phyloP scores from a whole-genome alignment of 2,113 vertebrate species.

The Cyprinodon brontotheroides region DNA sequence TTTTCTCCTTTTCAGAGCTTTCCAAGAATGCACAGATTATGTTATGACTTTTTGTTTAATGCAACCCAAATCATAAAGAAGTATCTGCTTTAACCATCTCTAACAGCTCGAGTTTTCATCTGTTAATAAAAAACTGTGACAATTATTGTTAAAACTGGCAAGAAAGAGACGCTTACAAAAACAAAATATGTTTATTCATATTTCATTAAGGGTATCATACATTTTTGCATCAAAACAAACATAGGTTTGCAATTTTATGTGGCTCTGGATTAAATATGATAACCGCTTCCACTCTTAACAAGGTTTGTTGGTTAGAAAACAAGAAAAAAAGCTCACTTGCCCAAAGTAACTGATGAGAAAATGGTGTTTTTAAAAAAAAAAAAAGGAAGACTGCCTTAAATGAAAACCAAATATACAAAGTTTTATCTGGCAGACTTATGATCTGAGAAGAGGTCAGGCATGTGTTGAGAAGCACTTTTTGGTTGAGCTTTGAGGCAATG shows the following conservation, averaged over 20 bases:
- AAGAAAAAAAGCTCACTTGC: neutral
- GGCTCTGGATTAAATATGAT: constrained; percentile 63
- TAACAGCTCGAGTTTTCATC: neutral
- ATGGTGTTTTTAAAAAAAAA: neutral
- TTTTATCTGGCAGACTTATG: constrained; percentile 57
- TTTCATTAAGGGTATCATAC: constrained; percentile 69
- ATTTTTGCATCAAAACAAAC: constrained; percentile 78
- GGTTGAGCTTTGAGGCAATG: constrained; percentile 80
- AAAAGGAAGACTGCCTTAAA: constrained; percentile 72
- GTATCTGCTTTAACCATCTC: neutral
- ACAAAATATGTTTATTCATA: constrained; percentile 77
- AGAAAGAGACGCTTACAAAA: constrained; percentile 58
- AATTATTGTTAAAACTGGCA: neutral
- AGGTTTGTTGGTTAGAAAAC: constrained; percentile 27
- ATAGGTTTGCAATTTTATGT: constrained; percentile 56
- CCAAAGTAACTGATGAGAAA: too few species aligned
- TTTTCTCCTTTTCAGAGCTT: neutral
- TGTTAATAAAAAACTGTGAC: neutral
- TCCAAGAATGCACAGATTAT: neutral
- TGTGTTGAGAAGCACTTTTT: constrained; percentile 80
- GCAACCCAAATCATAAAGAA: neutral
- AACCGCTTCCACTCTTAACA: constrained; percentile 51
- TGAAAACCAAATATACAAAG: constrained; percentile 57
- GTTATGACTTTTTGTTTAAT: too few species aligned
- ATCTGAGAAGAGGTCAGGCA: constrained; percentile 73